Conservation (phyloP, 1,140 invertebrate genomes). For the Tribolium castaneum region DNA sequence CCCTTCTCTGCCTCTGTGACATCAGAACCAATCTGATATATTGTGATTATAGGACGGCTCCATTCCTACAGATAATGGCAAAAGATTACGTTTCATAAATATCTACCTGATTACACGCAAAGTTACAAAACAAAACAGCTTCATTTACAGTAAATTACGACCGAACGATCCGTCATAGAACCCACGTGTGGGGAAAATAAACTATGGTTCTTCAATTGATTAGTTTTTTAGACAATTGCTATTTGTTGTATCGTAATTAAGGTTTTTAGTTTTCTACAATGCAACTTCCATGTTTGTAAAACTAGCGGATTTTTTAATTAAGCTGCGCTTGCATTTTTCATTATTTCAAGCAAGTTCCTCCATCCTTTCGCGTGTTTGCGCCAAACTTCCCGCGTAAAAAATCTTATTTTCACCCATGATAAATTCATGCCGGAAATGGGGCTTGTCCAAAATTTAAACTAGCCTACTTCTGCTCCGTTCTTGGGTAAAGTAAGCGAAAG, state of each 20-base stretch:
- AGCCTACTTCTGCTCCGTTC: slow-evolving; percentile 1
- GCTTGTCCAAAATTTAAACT: slow-evolving; percentile 35
- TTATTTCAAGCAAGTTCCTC: not conserved
- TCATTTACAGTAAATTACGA: not conserved
- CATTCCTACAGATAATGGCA: slow-evolving; percentile 33
- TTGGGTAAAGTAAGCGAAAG: slow-evolving; percentile 1
- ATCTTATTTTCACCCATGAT: slow-evolving; percentile 24
- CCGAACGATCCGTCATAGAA: not conserved
- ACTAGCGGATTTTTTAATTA: not conserved
- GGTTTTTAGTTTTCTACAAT: too few species aligned
- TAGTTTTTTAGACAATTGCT: too few species aligned
- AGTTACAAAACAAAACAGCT: slow-evolving; percentile 37
- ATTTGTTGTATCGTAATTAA: too few species aligned
- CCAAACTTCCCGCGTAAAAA: not conserved
- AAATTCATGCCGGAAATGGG: slow-evolving; percentile 24
- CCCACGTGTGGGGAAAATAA: too few species aligned
- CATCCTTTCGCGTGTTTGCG: not conserved
- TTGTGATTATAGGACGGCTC: slow-evolving; percentile 41
- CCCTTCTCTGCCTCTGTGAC: slow-evolving; percentile 39
- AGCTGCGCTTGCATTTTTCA: not conserved
- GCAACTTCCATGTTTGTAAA: not conserved
- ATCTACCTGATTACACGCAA: slow-evolving; percentile 39
- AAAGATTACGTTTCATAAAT: slow-evolving; percentile 34
- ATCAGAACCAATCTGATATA: slow-evolving; percentile 41
- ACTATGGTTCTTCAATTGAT: too few species aligned